Percentiles rank a stretch among this genome's conserved stretches.
phyloP scores from a whole-genome alignment of 2,888 invertebrate species.

The Microctonus brassicae region DNA sequence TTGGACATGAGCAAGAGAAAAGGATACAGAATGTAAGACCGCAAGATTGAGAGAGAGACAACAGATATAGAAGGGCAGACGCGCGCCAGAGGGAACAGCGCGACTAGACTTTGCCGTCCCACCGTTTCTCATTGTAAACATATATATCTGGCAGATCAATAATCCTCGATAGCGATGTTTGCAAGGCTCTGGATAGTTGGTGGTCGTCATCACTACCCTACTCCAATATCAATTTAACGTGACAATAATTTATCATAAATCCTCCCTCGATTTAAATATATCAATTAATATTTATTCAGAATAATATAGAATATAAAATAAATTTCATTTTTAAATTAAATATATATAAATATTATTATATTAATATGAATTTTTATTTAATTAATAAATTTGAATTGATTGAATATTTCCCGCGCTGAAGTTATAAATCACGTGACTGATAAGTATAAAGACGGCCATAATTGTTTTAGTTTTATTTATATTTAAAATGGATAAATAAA shows the following conservation, averaged over 20 bases:
- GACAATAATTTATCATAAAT: constrained; percentile 1
- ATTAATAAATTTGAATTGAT: neutral
- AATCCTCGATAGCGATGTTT: constrained; percentile 57
- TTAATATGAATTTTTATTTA: no score
- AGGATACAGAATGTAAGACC: constrained; percentile 34
- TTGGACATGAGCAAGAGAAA: constrained; percentile 19
- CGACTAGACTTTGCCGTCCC: constrained; percentile 49
- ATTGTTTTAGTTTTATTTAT: neutral
- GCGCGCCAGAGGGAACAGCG: constrained; percentile 65
- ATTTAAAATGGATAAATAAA: neutral
- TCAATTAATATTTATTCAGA: neutral
- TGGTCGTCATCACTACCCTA: constrained; percentile 27
- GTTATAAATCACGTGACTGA: neutral
- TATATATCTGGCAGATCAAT: constrained; percentile 58
- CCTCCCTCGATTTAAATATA: neutral
- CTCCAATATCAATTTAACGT: neutral
- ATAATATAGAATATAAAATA: no score
- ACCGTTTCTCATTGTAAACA: constrained; percentile 38
- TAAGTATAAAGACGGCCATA: neutral
- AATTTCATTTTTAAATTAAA: no score
- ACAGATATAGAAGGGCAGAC: constrained; percentile 57
- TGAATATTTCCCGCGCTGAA: constrained; percentile 8
- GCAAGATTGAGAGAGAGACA: constrained; percentile 24
- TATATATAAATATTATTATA: no score
- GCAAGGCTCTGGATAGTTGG: constrained; percentile 27